A percentile compares a stretch with the other conserved stretches of the same genome.
Conservation (phyloP, 2,888 invertebrate genomes). For the Gisinianus flammeolus region DNA sequence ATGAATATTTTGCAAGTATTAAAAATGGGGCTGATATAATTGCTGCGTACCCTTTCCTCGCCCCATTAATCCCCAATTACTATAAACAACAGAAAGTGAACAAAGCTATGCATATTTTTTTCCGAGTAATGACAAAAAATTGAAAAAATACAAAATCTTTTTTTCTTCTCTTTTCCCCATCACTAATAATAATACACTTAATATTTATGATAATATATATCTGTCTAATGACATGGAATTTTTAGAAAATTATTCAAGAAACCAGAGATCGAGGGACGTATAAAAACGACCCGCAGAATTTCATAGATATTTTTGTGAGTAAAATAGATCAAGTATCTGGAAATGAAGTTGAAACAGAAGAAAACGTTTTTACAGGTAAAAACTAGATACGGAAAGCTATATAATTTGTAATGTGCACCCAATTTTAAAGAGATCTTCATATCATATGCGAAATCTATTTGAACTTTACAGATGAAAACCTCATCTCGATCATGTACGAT, state of each 20-base stretch:
- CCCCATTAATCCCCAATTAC: background rate
- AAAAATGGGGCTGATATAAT: constrained; percentile 18
- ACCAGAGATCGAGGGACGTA: background rate
- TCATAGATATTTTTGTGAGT: constrained; percentile 25
- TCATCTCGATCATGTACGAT: constrained; percentile 33
- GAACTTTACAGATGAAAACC: constrained; percentile 31
- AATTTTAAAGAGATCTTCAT: no score
- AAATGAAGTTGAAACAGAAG: background rate
- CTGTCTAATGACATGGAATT: no score
- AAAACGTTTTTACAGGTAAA: constrained; percentile 7
- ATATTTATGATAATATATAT: no score
- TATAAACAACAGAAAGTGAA: background rate
- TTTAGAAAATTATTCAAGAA: constrained; percentile 23
- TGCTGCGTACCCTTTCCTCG: constrained; percentile 22
- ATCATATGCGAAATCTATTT: no score
- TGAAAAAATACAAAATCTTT: background rate
- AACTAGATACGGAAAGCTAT: background rate
- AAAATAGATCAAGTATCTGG: background rate
- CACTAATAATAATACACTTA: no score
- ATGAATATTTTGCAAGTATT: constrained; percentile 18
- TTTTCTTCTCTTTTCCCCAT: no score
- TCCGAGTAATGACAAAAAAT: constrained; percentile 6
- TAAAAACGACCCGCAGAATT: constrained; percentile 1
- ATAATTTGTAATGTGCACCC: no score
- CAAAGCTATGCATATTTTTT: constrained; percentile 14